Base-by-base conservation (phyloP, 2,888 invertebrate genomes). In the Julus scandinavius region DNA sequence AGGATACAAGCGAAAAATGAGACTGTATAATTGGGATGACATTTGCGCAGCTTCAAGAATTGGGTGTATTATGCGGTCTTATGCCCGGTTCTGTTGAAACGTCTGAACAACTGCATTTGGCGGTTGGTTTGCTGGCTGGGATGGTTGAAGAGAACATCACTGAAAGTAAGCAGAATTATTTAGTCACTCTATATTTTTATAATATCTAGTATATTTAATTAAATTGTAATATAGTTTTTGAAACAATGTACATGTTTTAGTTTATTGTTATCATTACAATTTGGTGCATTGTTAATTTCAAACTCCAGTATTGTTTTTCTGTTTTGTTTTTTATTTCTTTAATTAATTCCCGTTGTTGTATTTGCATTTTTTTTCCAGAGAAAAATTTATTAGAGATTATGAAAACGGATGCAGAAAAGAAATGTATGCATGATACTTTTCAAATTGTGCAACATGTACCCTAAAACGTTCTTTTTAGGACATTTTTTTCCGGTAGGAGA, bases 1-100 rank as follows among this genome's bases (percentile, higher is more conserved):
- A 63, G n/a, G 6, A 17, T 54, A 15, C 1, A 17, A 15, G n/a
- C 63, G 17, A 45, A 58, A 45, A 49, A 20, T 86, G 29, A 38
- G 72, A 41, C 20, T 17, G 17, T 15, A 17, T 15, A 54, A 15
- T 54, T 15, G 54, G 2, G 15, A 54, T 45, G 2, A 15, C 38
- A 41, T 45, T 49, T 15, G 50, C 87, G n/a, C 29, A 87, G 86
- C 87, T 89, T n/a, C 87, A 95, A 90, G 95, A 96, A 90, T 93
- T 99, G 89, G 99, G 98, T 6, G 96, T 96, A 91, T 93, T 98
- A 3, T 98, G 98, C 92, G 98, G 98, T 0, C 93, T 99, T 11
- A 94, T 98, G 92, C 98, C 98, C 0, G 97, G 96, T 1, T 95
- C 94, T 40, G 89, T 90, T 49, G 89, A 90, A 0, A 95, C 96